Evolutionary conservation across 2,797 vertebrate genomes (phyloP).

Genomic region (Melanitta fusca): DNA sequence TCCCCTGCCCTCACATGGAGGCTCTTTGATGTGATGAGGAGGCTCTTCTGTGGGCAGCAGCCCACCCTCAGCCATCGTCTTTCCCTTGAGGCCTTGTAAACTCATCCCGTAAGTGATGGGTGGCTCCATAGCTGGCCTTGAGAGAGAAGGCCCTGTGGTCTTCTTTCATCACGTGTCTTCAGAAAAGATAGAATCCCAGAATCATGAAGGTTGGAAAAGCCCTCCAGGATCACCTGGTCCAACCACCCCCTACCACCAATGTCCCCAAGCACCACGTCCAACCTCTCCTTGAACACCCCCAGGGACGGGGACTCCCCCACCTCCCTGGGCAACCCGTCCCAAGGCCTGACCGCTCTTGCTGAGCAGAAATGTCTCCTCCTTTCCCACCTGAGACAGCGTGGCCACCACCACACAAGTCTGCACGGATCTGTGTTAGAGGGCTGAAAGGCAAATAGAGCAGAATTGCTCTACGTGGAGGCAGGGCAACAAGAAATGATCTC

Average conservation of each 20-base stretch:
- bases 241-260: no score
- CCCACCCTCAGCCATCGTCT: neutral
- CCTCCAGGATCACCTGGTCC: no score
- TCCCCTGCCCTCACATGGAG: neutral
- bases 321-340: no score
- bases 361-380: no score
- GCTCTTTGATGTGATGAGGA: neutral
- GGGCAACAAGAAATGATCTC: neutral
- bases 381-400: neutral
- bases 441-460: neutral
- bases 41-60: neutral
- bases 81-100: neutral
- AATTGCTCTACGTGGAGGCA: neutral
- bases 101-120: neutral
- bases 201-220: no score
- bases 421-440: neutral
- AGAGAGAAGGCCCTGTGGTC: neutral
- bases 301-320: no score
- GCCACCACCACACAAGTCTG: neutral
- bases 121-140: neutral
- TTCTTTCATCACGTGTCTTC: neutral
- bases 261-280: no score
- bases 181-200: neutral
- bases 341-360: no score
- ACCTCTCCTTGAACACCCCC: no score